A percentile compares a stretch with the other conserved stretches of the same genome.
phyloP scores from a whole-genome alignment of 2,113 vertebrate species.

The Mirounga angustirostris region DNA sequence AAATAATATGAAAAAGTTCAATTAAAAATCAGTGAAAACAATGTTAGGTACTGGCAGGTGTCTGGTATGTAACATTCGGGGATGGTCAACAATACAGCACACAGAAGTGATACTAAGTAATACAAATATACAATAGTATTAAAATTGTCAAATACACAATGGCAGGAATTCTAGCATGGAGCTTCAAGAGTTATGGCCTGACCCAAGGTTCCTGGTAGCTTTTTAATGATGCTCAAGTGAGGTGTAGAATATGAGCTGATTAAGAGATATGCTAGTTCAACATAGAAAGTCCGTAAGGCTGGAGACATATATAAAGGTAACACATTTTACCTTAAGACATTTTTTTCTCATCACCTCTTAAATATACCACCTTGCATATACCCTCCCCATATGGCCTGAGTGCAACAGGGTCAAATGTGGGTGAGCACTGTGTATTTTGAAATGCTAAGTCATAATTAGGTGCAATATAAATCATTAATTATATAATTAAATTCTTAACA shows the following conservation, averaged over 20 bases:
- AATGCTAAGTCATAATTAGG: background rate
- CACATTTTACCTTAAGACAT: background rate
- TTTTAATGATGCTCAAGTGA: background rate
- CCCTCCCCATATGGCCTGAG: background rate
- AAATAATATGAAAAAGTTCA: background rate
- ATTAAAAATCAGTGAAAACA: background rate
- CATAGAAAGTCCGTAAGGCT: background rate
- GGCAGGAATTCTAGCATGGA: background rate
- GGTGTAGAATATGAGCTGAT: background rate
- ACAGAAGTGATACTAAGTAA: background rate
- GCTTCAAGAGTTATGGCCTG: background rate
- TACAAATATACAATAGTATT: background rate
- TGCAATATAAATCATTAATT: background rate
- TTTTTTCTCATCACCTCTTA: background rate
- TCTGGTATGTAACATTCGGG: background rate
- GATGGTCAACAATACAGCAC: background rate
- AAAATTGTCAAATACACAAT: background rate
- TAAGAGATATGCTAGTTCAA: background rate
- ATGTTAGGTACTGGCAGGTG: background rate
- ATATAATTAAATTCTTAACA: background rate
- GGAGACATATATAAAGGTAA: background rate
- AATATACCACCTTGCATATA: background rate
- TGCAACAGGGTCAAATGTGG: background rate
- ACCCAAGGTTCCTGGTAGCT: background rate
- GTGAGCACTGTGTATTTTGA: background rate